phyloP scores from a whole-genome alignment of 2,113 vertebrate species.

The Blennius ocellaris region DNA sequence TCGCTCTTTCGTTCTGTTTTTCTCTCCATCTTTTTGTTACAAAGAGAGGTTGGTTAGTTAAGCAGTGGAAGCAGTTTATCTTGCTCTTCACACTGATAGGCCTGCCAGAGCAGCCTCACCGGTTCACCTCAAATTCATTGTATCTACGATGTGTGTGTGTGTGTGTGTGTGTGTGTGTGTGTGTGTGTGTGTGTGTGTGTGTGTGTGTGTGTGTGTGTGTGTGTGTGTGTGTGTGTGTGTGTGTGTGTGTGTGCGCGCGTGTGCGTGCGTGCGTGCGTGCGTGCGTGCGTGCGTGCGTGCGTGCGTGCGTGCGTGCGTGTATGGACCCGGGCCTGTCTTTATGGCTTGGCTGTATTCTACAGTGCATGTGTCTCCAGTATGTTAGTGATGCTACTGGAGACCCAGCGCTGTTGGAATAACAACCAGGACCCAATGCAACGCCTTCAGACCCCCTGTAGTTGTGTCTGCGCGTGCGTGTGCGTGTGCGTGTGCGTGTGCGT shows the following conservation, averaged over 20 bases:
- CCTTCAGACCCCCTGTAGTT: conserved; percentile 29
- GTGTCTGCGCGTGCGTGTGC: conserved; percentile 1
- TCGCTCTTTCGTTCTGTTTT: not conserved
- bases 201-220: not conserved
- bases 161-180: not conserved
- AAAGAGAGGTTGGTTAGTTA: conserved; percentile 35
- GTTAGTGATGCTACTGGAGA: conserved; percentile 92
- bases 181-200: not conserved
- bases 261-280: not conserved
- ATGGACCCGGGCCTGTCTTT: conserved; percentile 34
- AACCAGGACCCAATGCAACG: conserved; percentile 85
- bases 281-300: not conserved
- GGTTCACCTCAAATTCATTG: conserved; percentile 3
- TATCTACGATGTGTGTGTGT: not conserved
- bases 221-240: not conserved
- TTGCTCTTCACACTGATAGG: conserved; percentile 20
- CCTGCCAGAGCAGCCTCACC: conserved; percentile 5
- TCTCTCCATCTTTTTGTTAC: not conserved
- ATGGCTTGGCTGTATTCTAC: conserved; percentile 98
- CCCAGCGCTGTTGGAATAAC: conserved; percentile 98
- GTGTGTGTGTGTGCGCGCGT: not conserved
- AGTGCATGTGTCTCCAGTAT: conserved; percentile 99
- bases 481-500: conserved; percentile 22
- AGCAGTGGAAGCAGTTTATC: conserved; percentile 13
- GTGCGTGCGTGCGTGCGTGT: conserved; percentile 6